Base-by-base conservation (phyloP, 1,140 invertebrate species). In the Calosoma granatense region DNA sequence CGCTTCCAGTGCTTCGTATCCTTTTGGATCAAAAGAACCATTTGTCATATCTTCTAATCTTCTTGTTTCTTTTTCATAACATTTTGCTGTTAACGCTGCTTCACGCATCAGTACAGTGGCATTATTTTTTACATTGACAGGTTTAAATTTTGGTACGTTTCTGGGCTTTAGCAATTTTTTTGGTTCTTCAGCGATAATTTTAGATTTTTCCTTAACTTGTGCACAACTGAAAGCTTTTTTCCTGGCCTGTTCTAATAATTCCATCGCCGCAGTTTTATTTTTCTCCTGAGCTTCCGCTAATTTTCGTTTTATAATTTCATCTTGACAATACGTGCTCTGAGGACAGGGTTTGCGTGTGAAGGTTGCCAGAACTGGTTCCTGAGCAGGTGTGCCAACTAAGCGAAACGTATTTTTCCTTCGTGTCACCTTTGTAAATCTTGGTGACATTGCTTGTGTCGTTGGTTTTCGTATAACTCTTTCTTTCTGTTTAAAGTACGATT, bases 21-120 rank as follows among this genome's bases (percentile, higher is more conserved):
- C 70, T 1, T 63, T 59, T 20, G 63, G 65, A 63, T 75, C 71
- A 60, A 62, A 68, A 58, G 71, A 74, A 58, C 71, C 72, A 53
- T 67, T 64, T 26, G 77, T 56, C 47, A 79, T 67, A 57, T 72
- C 66, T 62, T 78, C 63, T 12, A 81, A 59, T 71, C 75, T 75
- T 59, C 75, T 66, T 4, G 78, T 62, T 71, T 80, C 78, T 60
- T 72, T 67, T 62, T 75, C 66, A 70, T 78, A 72, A 41, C 67
- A 64, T 62, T 74, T 67, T 59, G 74, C 64, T 14, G 77, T 69
- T 56, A 63, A 62, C 58, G 73, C 72, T 43, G 74, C 74, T 51
- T 76, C 67, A 60, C 76, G 67, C 64, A 76, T 72, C n/a, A 78
- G 59, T 1, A 72, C 72, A 21, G 75, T 66, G 51, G 68, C 61